Percentiles rank a stretch among this genome's conserved stretches.
Conservation (phyloP, 2,888 invertebrate species). For the Sminthurides aquaticus region DNA sequence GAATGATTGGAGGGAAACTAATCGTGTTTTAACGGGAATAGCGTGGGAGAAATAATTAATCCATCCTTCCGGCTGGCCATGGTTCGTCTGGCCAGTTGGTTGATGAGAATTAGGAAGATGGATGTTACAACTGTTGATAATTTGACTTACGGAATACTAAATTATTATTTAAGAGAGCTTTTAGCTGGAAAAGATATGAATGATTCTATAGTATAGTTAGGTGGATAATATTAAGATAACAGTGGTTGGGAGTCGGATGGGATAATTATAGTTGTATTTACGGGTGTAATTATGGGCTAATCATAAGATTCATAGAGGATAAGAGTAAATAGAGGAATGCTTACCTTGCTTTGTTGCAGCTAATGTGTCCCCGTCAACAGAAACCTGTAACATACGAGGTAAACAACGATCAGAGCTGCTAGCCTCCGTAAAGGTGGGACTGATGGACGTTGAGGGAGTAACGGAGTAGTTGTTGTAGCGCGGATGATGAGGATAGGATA, state of each 20-base stretch:
- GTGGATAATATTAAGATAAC: no score
- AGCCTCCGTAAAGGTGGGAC: slow-evolving; percentile 41
- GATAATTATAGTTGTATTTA: background rate
- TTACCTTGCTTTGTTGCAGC: slow-evolving; percentile 44
- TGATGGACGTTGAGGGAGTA: slow-evolving; percentile 42
- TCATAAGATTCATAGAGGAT: background rate
- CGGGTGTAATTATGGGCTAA: background rate
- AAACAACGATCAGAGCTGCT: slow-evolving; percentile 37
- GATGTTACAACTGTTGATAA: background rate
- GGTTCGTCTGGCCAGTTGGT: no score
- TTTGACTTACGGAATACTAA: background rate
- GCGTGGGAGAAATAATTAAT: background rate
- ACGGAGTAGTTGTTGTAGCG: slow-evolving; percentile 40
- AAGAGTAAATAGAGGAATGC: background rate
- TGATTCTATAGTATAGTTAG: background rate
- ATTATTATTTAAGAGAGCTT: background rate
- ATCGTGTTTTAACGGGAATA: background rate
- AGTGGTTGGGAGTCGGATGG: background rate
- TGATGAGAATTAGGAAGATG: background rate
- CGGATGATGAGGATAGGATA: slow-evolving; percentile 42
- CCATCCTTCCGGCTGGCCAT: background rate
- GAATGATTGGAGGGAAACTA: no score
- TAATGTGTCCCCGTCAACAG: slow-evolving; percentile 42
- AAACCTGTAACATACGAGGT: slow-evolving; percentile 44
- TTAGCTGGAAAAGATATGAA: background rate